These are phyloP conservation scores for Drosophila buzzatii DNA, from an alignment of 2,888 invertebrate genomes.

Conservation along the genomic window DNA sequence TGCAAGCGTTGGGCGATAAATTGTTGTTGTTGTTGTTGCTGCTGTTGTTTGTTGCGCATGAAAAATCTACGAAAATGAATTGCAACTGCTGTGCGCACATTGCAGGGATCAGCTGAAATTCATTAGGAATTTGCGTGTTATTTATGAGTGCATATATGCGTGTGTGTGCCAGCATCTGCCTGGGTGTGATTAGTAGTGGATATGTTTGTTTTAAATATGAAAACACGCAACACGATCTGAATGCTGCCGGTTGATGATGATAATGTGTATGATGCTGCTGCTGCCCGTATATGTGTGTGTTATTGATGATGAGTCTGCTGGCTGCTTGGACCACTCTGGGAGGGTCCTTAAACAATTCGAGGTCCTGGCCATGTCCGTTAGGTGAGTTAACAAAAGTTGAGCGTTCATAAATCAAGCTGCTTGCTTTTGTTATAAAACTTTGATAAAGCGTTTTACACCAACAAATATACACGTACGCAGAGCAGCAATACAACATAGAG, in stretches of 20 bases:
- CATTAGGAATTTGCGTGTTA: conserved; percentile 80
- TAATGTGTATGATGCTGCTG: conserved; percentile 24
- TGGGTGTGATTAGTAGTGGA: conserved; percentile 69
- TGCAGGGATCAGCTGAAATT: conserved; percentile 80
- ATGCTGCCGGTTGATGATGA: conserved; percentile 12
- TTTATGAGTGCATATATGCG: conserved; percentile 63
- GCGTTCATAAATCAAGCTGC: conserved; percentile 74
- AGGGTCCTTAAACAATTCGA: conserved; percentile 25
- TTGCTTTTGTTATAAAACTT: conserved; percentile 76
- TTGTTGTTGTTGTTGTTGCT: conserved; percentile 54
- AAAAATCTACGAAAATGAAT: conserved; percentile 80
- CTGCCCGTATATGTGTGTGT: conserved; percentile 21
- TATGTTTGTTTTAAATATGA: conserved; percentile 75
- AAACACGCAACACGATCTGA: conserved; percentile 55
- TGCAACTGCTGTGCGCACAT: conserved; percentile 69
- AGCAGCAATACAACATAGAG: background rate
- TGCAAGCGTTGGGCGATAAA: conserved; percentile 74
- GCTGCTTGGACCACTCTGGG: conserved; percentile 17
- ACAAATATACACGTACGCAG: conserved; percentile 30
- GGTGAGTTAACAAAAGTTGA: conserved; percentile 77
- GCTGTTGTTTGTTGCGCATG: conserved; percentile 59
- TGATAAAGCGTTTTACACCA: conserved; percentile 77
- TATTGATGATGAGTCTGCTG: conserved; percentile 71
- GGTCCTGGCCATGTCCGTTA: conserved; percentile 34
- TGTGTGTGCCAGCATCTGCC: conserved; percentile 33